A percentile compares a stretch with the other conserved stretches of the same genome.
These are phyloP conservation scores for Meghimatium bilineatum DNA, from an alignment of 2,888 invertebrate genomes.

Conservation along the genomic window DNA sequence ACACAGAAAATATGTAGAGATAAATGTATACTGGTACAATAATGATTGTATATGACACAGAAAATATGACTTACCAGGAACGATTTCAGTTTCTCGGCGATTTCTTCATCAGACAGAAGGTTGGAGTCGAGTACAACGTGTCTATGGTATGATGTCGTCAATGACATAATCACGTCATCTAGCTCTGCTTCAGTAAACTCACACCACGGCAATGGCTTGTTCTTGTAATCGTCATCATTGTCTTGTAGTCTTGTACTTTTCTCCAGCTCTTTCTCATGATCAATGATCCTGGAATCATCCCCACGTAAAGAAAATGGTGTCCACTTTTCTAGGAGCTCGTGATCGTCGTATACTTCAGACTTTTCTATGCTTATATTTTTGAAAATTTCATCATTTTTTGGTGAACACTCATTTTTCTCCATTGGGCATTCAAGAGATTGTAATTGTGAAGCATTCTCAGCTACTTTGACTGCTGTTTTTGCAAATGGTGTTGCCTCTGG, in stretches of 20 bases:
- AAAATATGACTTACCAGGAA: conserved; percentile 34
- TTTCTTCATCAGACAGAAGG: conserved; percentile 22
- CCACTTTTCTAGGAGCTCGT: conserved; percentile 24
- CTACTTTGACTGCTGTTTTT: neutral
- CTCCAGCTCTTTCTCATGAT: neutral
- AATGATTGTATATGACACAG: too few relatives aligned
- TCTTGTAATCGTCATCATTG: conserved; percentile 13
- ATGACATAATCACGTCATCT: conserved; percentile 17
- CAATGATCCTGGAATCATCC: neutral
- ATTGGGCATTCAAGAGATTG: neutral
- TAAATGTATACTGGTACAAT: too few relatives aligned
- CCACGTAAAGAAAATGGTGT: conserved; percentile 7
- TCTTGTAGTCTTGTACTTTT: conserved; percentile 1
- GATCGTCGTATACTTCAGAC: neutral
- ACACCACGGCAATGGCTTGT: conserved; percentile 31
- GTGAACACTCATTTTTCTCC: neutral
- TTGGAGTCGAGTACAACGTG: conserved; percentile 7
- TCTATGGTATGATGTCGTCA: conserved; percentile 15
- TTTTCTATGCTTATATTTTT: neutral
- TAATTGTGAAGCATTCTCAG: neutral
- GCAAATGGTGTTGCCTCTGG: neutral
- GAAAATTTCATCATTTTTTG: neutral
- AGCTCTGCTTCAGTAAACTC: conserved; percentile 39
- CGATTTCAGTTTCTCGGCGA: conserved; percentile 26
- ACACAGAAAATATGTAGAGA: too few relatives aligned